phyloP scores from a whole-genome alignment of 2,797 vertebrate species.

The Petrocephalus sullivani region DNA sequence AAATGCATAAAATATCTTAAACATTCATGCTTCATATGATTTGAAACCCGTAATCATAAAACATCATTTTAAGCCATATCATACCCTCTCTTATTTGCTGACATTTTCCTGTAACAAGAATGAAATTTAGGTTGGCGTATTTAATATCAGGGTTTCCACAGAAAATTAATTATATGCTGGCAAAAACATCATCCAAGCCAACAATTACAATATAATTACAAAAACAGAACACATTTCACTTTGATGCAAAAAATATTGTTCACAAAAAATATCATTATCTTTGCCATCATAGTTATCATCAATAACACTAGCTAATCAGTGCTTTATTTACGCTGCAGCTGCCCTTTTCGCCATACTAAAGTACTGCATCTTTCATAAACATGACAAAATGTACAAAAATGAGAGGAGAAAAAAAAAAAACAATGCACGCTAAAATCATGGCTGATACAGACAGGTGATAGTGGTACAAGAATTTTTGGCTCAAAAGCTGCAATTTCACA shows the following conservation, averaged over 20 bases:
- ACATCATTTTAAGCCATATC: conserved; percentile 72
- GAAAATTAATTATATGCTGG: conserved; percentile 56
- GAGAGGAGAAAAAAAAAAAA: neutral
- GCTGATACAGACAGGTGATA: conserved; percentile 54
- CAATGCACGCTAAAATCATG: conserved; percentile 29
- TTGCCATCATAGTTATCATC: conserved; percentile 53
- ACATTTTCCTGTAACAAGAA: conserved; percentile 62
- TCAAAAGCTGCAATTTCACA: neutral
- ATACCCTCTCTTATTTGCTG: conserved; percentile 57
- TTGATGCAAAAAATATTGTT: conserved; percentile 40
- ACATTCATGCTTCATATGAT: conserved; percentile 44
- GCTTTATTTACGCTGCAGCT: conserved; percentile 62
- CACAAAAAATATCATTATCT: conserved; percentile 56
- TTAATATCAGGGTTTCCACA: conserved; percentile 60
- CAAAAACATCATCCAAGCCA: conserved; percentile 69
- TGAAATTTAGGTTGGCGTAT: conserved; percentile 25
- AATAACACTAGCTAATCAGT: conserved; percentile 51
- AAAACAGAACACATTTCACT: conserved; percentile 13
- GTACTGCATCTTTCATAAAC: neutral
- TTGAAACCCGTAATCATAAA: conserved; percentile 64
- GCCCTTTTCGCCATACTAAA: conserved; percentile 27
- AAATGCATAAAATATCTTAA: conserved; percentile 47
- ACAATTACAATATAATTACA: conserved; percentile 60
- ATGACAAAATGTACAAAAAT: conserved; percentile 3
- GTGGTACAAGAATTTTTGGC: neutral